phyloP scores from a whole-genome alignment of 2,888 invertebrate species.

The Macropis europaea region DNA sequence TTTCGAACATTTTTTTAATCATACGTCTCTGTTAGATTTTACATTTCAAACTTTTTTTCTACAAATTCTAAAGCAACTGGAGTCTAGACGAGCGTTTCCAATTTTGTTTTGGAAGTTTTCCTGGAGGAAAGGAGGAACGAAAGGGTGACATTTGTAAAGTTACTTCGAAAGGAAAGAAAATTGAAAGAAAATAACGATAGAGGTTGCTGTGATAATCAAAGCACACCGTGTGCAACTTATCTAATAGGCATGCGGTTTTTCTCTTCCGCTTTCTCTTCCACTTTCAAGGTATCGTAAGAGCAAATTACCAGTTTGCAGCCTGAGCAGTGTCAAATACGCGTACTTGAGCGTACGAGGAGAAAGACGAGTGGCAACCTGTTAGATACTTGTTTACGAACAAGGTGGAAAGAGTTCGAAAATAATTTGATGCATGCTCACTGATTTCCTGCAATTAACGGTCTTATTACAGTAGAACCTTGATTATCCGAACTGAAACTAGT shows the following conservation, averaged over 20 bases:
- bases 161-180: too few species aligned
- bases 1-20: too few species aligned
- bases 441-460: neutral
- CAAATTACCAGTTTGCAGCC: neutral
- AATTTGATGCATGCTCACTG: neutral
- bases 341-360: constrained; percentile 9
- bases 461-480: too few species aligned
- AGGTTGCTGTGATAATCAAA: neutral
- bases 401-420: neutral
- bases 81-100: too few species aligned
- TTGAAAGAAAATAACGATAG: neutral
- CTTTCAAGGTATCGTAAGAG: neutral
- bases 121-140: neutral
- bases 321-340: constrained; percentile 16
- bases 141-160: too few species aligned
- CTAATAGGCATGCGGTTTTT: neutral
- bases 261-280: constrained; percentile 14
- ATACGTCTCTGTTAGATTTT: too few species aligned
- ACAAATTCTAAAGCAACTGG: too few species aligned
- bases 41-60: too few species aligned
- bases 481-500: too few species aligned
- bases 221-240: neutral
- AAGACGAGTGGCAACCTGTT: constrained; percentile 20
- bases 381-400: constrained; percentile 11
- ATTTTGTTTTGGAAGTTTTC: too few species aligned